Evolutionary conservation across 2,888 invertebrate species (phyloP).

Genomic region (Lithophane socia): DNA sequence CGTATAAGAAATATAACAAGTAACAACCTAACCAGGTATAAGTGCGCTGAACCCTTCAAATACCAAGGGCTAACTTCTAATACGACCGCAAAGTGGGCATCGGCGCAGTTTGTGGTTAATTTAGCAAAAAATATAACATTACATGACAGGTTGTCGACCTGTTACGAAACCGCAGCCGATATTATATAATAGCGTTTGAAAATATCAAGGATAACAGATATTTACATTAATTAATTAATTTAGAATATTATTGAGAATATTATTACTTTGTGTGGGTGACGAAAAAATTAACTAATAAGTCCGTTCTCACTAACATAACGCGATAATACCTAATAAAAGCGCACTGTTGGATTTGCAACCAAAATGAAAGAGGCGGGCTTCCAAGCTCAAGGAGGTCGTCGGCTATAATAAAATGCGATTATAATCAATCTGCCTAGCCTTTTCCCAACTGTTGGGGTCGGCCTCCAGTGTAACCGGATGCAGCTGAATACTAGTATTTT

Average conservation of each 20-base stretch:
- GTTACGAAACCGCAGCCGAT: conserved; percentile 48
- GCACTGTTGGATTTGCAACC: background rate
- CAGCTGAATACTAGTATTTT: too few species aligned
- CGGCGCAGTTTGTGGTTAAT: conserved; percentile 49
- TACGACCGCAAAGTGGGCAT: conserved; percentile 51
- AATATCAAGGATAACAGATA: conserved; percentile 1
- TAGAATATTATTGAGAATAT: background rate
- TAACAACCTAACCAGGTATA: background rate
- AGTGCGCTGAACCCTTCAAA: conserved; percentile 28
- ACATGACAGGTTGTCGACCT: conserved; percentile 59
- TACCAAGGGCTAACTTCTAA: conserved; percentile 41
- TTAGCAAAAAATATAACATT: conserved; percentile 54
- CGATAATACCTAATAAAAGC: background rate
- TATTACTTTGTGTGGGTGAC: background rate
- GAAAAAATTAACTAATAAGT: background rate
- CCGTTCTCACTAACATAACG: background rate
- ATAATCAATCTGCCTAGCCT: too few species aligned
- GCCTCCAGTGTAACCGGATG: too few species aligned
- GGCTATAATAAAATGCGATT: background rate
- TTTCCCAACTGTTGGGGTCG: too few species aligned
- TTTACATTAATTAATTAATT: conserved; percentile 1
- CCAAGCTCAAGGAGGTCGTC: background rate
- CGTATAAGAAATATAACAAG: conserved; percentile 14
- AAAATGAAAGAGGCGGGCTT: background rate
- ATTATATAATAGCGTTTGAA: conserved; percentile 13